Evolutionary conservation across 2,888 invertebrate species (phyloP).

Genomic region (Chrysolina americana): DNA sequence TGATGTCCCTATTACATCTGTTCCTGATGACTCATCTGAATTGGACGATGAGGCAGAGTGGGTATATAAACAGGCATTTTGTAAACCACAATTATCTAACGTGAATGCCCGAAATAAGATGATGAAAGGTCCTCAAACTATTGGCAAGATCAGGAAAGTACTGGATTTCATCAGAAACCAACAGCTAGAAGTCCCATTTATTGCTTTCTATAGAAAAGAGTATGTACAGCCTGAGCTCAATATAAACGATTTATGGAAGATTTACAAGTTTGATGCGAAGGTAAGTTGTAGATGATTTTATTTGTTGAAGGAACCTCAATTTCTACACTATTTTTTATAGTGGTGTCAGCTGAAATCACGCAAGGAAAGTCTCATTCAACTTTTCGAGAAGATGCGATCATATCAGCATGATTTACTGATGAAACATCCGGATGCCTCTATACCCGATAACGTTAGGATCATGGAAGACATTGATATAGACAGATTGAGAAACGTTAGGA

Average conservation of each 20-base stretch:
- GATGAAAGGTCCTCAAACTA: too few relatives aligned
- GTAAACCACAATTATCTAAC: too few relatives aligned
- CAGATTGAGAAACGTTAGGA: slow-evolving; percentile 82
- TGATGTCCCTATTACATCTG: slow-evolving; percentile 87
- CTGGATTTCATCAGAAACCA: slow-evolving; percentile 97
- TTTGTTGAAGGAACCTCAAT: too few relatives aligned
- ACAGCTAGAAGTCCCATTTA: slow-evolving; percentile 97
- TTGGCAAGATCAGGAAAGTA: too few relatives aligned
- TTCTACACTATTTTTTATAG: too few relatives aligned
- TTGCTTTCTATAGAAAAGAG: slow-evolving; percentile 98
- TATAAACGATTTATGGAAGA: slow-evolving; percentile 97
- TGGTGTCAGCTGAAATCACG: slow-evolving; percentile 92
- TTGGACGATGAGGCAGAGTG: too few relatives aligned
- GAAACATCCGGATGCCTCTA: too few relatives aligned
- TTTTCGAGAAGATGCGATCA: slow-evolving; percentile 93
- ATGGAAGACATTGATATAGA: slow-evolving; percentile 90
- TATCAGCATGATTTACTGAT: too few relatives aligned
- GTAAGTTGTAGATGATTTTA: too few relatives aligned
- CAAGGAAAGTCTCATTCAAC: slow-evolving; percentile 84
- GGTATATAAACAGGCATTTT: too few relatives aligned
- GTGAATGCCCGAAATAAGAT: too few relatives aligned
- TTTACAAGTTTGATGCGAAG: slow-evolving; percentile 97
- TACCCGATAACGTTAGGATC: too few relatives aligned
- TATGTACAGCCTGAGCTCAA: slow-evolving; percentile 95
- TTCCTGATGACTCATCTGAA: slow-evolving; percentile 88